Evolutionary conservation across 2,888 invertebrate genomes (phyloP).

Genomic region (Pherbina coryleti): DNA sequence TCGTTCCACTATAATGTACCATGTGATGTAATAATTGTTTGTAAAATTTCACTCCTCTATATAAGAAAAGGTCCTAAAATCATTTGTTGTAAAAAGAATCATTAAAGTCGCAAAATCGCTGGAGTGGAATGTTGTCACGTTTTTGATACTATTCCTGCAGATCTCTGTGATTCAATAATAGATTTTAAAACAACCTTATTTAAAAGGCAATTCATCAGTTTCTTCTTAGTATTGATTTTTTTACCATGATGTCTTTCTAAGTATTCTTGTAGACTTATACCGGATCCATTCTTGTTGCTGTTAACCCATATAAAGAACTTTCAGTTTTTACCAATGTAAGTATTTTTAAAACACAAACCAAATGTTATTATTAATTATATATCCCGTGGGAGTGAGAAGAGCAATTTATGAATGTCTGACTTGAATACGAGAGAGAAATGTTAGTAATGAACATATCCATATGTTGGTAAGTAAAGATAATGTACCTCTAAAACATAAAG

Average conservation of each 20-base stretch:
- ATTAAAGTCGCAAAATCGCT: not conserved
- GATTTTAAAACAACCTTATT: slow-evolving; percentile 3
- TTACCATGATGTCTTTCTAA: slow-evolving; percentile 36
- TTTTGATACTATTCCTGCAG: not conserved
- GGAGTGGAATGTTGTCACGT: not conserved
- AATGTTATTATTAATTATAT: not conserved
- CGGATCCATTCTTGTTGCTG: slow-evolving; percentile 91
- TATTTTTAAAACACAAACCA: slow-evolving; percentile 50
- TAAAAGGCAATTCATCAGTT: not conserved
- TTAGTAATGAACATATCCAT: too few species aligned
- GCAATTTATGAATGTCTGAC: too few species aligned
- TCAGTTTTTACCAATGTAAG: slow-evolving; percentile 90
- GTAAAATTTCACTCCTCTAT: too few species aligned
- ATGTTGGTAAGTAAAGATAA: too few species aligned
- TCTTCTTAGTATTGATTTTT: not conserved
- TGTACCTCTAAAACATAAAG: too few species aligned
- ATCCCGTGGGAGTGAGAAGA: too few species aligned
- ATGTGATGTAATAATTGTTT: too few species aligned
- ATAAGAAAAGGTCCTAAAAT: too few species aligned
- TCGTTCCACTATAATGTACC: too few species aligned
- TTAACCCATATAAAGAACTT: slow-evolving; percentile 93
- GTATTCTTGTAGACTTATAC: slow-evolving; percentile 81
- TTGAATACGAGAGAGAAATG: too few species aligned
- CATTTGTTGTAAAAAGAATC: not conserved
- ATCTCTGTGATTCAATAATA: not conserved